These are phyloP conservation scores for Brevimyrus niger DNA, from an alignment of 2,113 vertebrate genomes.

Conservation along the genomic window DNA sequence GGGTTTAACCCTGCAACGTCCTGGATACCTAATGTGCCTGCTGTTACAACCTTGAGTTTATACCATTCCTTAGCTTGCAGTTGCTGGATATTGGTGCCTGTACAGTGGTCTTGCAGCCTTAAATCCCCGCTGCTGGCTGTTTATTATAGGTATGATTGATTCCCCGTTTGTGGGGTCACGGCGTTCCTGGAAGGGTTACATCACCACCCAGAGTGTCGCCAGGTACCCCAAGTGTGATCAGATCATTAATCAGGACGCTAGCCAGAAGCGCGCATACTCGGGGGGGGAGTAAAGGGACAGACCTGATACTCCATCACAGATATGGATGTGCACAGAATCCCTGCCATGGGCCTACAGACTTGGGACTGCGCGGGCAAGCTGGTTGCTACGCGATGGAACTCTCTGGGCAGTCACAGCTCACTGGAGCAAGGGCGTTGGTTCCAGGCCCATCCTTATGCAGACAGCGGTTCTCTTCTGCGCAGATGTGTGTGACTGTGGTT, in stretches of 20 bases:
- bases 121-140: background rate
- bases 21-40: background rate
- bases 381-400: background rate
- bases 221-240: background rate
- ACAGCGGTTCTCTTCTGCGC: background rate
- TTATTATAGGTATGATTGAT: background rate
- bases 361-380: background rate
- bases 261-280: background rate
- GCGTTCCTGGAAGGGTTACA: background rate
- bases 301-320: background rate
- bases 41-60: background rate
- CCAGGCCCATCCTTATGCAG: background rate
- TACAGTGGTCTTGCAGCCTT: background rate
- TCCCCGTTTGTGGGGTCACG: background rate
- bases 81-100: background rate
- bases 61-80: background rate
- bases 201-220: background rate
- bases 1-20: background rate
- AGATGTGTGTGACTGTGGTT: background rate
- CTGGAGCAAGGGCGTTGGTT: background rate
- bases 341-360: background rate
- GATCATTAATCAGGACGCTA: background rate
- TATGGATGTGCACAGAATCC: background rate
- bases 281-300: background rate
- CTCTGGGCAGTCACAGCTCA: background rate